Conservation (phyloP, 2,888 invertebrate species). For the Pandemis heparana region DNA sequence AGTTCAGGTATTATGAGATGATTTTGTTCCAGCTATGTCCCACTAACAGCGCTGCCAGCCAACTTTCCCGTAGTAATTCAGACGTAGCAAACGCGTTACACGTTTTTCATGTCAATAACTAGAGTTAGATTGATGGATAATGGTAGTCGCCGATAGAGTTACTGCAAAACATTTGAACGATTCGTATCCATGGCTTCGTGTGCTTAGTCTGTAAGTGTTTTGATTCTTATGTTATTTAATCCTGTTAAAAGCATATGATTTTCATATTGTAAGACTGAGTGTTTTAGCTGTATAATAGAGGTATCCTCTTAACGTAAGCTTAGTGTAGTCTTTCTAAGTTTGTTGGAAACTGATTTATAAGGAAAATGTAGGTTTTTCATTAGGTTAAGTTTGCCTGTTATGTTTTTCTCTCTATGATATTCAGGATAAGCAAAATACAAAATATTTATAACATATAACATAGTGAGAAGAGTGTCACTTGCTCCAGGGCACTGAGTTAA, state of each 20-base stretch:
- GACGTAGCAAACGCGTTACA: too few species aligned
- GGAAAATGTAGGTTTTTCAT: neutral
- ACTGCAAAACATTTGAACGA: neutral
- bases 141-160: neutral
- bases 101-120: too few species aligned
- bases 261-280: slow-evolving; percentile 56
- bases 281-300: slow-evolving; percentile 49
- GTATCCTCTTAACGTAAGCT: slow-evolving; percentile 43
- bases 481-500: neutral
- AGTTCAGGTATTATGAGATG: too few species aligned
- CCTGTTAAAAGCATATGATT: slow-evolving; percentile 4
- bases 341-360: neutral
- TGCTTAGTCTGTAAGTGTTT: slow-evolving; percentile 1
- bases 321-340: slow-evolving; percentile 34
- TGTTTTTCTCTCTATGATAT: neutral
- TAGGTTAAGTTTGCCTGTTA: neutral
- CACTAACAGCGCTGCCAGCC: too few species aligned
- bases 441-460: neutral
- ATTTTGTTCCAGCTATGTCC: too few species aligned
- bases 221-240: neutral
- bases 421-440: neutral
- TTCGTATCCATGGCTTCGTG: neutral
- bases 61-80: too few species aligned
- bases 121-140: too few species aligned
- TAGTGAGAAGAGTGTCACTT: neutral